Evolutionary conservation across 2,113 vertebrate genomes (phyloP).

Genomic region (Oceanites oceanicus): DNA sequence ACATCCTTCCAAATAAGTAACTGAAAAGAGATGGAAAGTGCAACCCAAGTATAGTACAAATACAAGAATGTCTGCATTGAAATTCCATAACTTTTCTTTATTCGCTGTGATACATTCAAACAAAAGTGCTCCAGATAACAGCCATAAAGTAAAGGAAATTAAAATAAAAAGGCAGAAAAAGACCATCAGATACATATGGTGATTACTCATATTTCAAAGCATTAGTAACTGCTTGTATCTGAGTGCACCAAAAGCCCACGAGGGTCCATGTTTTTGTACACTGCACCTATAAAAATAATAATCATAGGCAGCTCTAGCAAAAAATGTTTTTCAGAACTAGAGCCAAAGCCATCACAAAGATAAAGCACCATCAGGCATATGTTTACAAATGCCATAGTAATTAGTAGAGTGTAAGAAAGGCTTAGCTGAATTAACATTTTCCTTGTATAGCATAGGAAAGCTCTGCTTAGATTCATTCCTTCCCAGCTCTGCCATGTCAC

Average conservation of each 20-base stretch:
- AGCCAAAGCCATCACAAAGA: constrained; percentile 31
- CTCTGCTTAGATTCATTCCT: constrained; percentile 17
- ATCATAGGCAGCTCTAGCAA: constrained; percentile 28
- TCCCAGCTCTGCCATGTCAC: constrained; percentile 11
- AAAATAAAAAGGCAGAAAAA: constrained; percentile 22
- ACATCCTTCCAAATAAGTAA: neutral
- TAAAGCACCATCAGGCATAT: constrained; percentile 62
- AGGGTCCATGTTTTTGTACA: constrained; percentile 25
- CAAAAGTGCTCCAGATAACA: constrained; percentile 48
- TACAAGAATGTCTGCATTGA: neutral
- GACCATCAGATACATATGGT: constrained; percentile 26
- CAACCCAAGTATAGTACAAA: neutral
- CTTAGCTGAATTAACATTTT: constrained; percentile 40
- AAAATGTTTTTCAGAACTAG: constrained; percentile 21
- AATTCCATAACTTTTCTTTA: constrained; percentile 42
- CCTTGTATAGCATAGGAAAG: neutral
- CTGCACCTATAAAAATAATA: constrained; percentile 16
- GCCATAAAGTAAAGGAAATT: constrained; percentile 48
- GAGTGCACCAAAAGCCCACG: constrained; percentile 35
- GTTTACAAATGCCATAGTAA: constrained; percentile 62
- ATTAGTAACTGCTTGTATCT: constrained; percentile 36
- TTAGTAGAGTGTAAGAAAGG: constrained; percentile 45
- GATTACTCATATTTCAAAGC: constrained; percentile 51
- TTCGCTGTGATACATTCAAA: constrained; percentile 55
- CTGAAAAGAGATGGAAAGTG: neutral